Evolutionary conservation across 1,140 invertebrate species (phyloP), one percentile per base, ranked within the genome.

Genomic region (Laupala kohalensis): DNA sequence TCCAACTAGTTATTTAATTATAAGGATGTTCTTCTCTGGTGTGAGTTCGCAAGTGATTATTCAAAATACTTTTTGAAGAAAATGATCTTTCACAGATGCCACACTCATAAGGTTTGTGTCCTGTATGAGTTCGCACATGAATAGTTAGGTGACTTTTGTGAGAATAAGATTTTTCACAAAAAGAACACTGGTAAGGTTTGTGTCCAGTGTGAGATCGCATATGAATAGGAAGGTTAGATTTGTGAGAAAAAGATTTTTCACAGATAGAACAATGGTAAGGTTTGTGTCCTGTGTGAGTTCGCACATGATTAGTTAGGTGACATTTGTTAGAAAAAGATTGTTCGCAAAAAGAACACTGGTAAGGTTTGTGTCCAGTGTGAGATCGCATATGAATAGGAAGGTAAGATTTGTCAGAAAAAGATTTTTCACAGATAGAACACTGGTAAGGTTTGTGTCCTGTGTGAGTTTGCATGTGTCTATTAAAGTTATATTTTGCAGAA

Each of bases 221-320:
- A 13, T 66, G 65, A 6, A 26, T 66, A 66, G 25, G 27, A 5
- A 66, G 25, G 24, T 66, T 66, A 15, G 65, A 66, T 19, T 66
- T 66, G 65, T 66, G 24, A 26, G 25, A 26, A 26, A 86, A 87
- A 6, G 77, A 78, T 75, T 85, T 86, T 4, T 78, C 85, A 71
- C 88, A 90, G 63, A 84, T 79, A 71, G 88, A 85, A 74, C 88
- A 90, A 15, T 85, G 81, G 73, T 85, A 89, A 0, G 87, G 87
- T 64, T 87, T 83, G 73, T 85, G 82, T 25, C 86, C 83, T 0
- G 86, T 87, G 70, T 89, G 88, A 15, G 65, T 26, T 2, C 25
- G 25, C 15, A 66, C 65, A 15, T 78, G 78, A 5, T 70, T 69
- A 3, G 69, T 74, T 4, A 78, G 69, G 0, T 75, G 25, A 9